phyloP scores from a whole-genome alignment of 2,797 vertebrate genomes.

The Poecile montanus region DNA sequence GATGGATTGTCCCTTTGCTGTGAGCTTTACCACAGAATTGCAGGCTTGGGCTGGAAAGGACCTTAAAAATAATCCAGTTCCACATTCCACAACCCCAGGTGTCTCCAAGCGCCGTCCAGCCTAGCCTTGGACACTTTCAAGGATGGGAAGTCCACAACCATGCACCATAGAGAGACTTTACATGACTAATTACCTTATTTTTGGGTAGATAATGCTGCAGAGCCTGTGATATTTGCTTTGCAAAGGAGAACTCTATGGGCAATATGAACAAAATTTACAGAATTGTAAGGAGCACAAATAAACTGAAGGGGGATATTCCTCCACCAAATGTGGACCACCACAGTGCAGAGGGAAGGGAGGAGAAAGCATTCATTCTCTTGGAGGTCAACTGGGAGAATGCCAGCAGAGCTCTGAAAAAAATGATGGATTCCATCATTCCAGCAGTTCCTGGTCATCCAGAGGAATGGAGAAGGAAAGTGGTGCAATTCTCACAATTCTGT shows the following conservation, averaged over 20 bases:
- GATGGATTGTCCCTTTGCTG: neutral
- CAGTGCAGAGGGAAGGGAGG: neutral
- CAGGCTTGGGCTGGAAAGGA: neutral
- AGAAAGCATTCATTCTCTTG: neutral
- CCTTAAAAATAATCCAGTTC: neutral
- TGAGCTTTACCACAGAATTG: neutral
- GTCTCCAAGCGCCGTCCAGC: neutral
- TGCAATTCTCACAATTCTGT: neutral
- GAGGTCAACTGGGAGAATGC: neutral
- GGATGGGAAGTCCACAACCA: neutral
- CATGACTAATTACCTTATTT: neutral
- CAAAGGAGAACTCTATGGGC: neutral
- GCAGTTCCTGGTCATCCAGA: neutral
- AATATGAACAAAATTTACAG: neutral
- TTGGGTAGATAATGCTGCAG: neutral
- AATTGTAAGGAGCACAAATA: neutral
- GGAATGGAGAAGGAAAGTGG: neutral
- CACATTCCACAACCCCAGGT: neutral
- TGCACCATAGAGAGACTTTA: accelerated
- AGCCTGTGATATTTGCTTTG: neutral
- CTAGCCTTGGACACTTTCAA: neutral
- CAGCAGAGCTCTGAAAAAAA: neutral
- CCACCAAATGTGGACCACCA: neutral
- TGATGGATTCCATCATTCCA: neutral
- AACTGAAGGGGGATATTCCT: neutral